Percentiles rank a stretch among this genome's conserved stretches.
Conservation (phyloP, 2,113 vertebrate genomes). For the Rhinichthys klamathensis region DNA sequence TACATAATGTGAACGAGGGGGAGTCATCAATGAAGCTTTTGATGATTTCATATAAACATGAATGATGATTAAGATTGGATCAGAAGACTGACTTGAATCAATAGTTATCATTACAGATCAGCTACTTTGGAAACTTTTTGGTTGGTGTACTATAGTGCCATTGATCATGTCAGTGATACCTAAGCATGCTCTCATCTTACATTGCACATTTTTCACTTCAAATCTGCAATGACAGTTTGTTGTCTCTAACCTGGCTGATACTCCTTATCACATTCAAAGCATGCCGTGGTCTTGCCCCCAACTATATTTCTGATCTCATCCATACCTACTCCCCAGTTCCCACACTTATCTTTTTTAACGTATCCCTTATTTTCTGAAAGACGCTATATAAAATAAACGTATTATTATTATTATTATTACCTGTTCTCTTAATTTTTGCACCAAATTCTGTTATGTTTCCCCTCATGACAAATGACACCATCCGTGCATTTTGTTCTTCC, state of each 20-base stretch:
- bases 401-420: no score
- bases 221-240: background rate
- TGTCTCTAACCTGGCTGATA: no score
- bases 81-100: constrained; percentile 5
- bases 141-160: background rate
- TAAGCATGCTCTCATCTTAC: background rate
- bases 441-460: background rate
- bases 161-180: background rate
- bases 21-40: constrained; percentile 24
- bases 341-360: no score
- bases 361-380: no score
- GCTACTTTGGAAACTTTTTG: background rate
- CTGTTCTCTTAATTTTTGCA: background rate
- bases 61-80: background rate
- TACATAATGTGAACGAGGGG: constrained; percentile 47
- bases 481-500: background rate
- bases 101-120: constrained; percentile 8
- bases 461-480: background rate
- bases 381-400: no score
- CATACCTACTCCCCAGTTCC: no score
- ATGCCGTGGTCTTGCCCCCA: no score
- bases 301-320: no score
- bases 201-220: background rate
- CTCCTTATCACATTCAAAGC: no score
- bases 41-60: constrained; percentile 28